Base-by-base conservation (phyloP, 2,888 invertebrate species). In the Drosophila peninsularis region DNA sequence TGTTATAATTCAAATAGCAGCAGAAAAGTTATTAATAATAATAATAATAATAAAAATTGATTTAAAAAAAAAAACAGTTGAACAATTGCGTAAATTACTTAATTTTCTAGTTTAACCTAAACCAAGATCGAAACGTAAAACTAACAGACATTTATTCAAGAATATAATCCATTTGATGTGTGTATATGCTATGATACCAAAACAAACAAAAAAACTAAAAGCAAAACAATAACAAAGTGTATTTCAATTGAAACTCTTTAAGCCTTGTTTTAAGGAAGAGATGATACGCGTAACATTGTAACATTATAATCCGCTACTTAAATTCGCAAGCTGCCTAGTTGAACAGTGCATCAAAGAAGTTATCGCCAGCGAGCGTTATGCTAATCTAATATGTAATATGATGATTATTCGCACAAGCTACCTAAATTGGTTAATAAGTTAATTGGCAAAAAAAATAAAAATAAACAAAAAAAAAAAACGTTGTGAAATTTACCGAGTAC, bases 341-440 rank as follows among this genome's bases (percentile, higher is more conserved):
- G 24, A n/a, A 55, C 50, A 54, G 11, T 58, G 36, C 21, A 32
- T 45, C 17, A 44, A 39, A 53, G 39, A 52, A 50, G 9, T 24
- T 41, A 27, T 56, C 44, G 32, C 53, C 30, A 65, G 37, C 53
- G 49, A 64, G 21, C 66, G 39, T 74, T 54, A 58, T 52, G 45
- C 47, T 56, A 77, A 61, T 77, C 69, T 65, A 44, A 74, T 62
- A 78, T 70, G 34, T 60, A 66, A 70, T 70, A 73, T 68, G 62
- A 72, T 67, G 73, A 78, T 69, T 78, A 67, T 78, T 73, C 78
- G 78, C 85, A 84, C 88, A 82, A 79, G 88, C 85, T 87, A 88
- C 88, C 82, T 82, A 66, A 76, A 87, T 88, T 74, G 82, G 67
- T 74, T 69, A 62, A 74, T 82, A 79, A 81, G 70, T 72, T 77